Evolutionary conservation across 2,888 invertebrate species (phyloP).

Genomic region (Anthoptus insignis): DNA sequence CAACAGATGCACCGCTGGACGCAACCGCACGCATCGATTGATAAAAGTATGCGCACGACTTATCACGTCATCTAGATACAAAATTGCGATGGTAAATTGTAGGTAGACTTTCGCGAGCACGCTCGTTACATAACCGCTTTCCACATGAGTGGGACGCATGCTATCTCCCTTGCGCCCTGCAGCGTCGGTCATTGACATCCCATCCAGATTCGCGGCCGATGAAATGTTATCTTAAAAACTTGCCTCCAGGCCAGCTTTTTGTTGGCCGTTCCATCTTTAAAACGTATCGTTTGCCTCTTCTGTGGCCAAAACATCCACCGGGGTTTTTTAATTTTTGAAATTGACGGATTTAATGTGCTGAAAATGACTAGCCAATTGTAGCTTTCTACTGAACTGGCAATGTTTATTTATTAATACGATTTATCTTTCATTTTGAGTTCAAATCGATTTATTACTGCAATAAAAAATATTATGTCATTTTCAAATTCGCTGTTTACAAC

Average conservation of each 20-base stretch:
- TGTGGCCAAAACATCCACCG: not conserved
- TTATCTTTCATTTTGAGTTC: not conserved
- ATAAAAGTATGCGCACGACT: slow-evolving; percentile 41
- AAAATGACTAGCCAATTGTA: not conserved
- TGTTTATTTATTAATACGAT: too few species aligned
- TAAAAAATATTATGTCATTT: not conserved
- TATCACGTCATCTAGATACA: slow-evolving; percentile 69
- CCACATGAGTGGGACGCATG: slow-evolving; percentile 76
- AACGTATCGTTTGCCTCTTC: slow-evolving; percentile 3
- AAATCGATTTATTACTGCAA: not conserved
- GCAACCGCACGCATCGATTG: slow-evolving; percentile 39
- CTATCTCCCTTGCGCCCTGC: slow-evolving; percentile 74
- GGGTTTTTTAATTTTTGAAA: slow-evolving; percentile 10
- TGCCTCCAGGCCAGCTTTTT: slow-evolving; percentile 37
- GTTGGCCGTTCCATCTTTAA: slow-evolving; percentile 35
- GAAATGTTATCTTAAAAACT: slow-evolving; percentile 42
- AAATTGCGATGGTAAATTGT: slow-evolving; percentile 53
- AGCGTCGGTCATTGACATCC: slow-evolving; percentile 77
- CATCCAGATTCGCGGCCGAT: slow-evolving; percentile 41
- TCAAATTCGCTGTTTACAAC: slow-evolving; percentile 1
- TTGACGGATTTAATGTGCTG: slow-evolving; percentile 1
- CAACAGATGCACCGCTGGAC: slow-evolving; percentile 39
- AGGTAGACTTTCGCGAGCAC: slow-evolving; percentile 73
- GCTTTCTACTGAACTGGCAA: not conserved
- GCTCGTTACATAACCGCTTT: slow-evolving; percentile 83